These are phyloP conservation scores for Proisotoma minuta DNA, from an alignment of 2,888 invertebrate species.

Conservation along the genomic window DNA sequence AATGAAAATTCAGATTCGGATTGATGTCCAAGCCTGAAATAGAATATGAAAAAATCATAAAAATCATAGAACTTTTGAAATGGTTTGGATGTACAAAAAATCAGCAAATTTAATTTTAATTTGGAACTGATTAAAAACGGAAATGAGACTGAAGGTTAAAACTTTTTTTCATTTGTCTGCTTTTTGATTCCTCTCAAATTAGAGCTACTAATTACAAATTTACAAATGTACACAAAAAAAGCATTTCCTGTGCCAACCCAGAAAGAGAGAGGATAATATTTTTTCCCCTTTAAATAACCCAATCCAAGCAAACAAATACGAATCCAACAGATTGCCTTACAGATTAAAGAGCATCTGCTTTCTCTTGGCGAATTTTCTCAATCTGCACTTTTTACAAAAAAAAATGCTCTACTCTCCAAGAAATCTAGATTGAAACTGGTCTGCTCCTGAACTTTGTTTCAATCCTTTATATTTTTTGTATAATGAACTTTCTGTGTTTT, in stretches of 20 bases:
- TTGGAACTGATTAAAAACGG: neutral
- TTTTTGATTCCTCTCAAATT: neutral
- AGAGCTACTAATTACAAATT: neutral
- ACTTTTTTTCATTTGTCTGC: neutral
- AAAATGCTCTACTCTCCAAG: neutral
- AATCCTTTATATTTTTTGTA: conserved; percentile 7
- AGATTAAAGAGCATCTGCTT: too few species aligned
- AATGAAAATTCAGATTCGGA: neutral
- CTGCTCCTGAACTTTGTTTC: conserved; percentile 9
- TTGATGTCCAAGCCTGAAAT: too few species aligned
- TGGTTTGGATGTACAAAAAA: neutral
- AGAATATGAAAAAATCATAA: too few species aligned
- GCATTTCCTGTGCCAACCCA: neutral
- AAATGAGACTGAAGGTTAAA: neutral
- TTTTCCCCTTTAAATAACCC: neutral
- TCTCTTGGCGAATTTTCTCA: neutral
- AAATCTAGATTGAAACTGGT: conserved; percentile 3
- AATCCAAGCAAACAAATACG: neutral
- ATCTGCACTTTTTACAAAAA: neutral
- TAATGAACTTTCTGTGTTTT: conserved; percentile 3
- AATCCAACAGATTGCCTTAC: too few species aligned
- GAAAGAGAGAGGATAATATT: neutral
- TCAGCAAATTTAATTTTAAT: neutral
- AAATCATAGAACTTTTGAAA: too few species aligned
- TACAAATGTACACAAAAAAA: neutral